These are phyloP conservation scores for Eurosta solidaginis DNA, from an alignment of 1,140 invertebrate species.

Conservation along the genomic window DNA sequence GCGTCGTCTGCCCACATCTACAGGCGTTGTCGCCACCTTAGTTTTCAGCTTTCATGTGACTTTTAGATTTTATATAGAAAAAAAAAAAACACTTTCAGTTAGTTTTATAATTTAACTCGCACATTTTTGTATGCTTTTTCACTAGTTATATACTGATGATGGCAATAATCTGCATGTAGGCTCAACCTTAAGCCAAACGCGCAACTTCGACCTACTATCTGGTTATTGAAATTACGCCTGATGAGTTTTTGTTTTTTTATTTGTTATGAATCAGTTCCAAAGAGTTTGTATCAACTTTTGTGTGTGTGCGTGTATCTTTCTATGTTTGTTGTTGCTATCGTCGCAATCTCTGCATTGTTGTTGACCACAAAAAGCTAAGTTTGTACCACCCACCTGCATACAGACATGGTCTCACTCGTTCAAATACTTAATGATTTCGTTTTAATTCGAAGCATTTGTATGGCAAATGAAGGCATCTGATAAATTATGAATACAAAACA, in stretches of 20 bases:
- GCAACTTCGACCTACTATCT: constrained; percentile 10
- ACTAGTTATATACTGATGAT: not conserved
- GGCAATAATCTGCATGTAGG: not conserved
- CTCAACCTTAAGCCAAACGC: not conserved
- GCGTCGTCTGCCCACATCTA: not conserved
- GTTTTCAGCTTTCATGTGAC: constrained; percentile 8
- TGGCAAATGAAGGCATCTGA: too few species aligned
- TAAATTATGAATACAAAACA: too few species aligned
- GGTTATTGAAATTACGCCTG: not conserved
- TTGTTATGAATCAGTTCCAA: not conserved
- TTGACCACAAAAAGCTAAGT: not conserved
- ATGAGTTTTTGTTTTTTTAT: not conserved
- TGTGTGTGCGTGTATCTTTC: not conserved
- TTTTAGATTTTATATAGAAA: not conserved
- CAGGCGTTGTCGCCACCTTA: not conserved
- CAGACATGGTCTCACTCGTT: too few species aligned
- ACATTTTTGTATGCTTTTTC: not conserved
- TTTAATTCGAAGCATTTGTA: not conserved
- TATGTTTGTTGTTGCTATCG: too few species aligned
- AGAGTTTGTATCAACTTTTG: not conserved
- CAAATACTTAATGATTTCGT: not conserved
- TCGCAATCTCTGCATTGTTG: not conserved
- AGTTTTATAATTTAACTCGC: not conserved
- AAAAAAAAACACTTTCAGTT: not conserved
- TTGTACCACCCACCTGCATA: not conserved